Evolutionary conservation across 2,888 invertebrate species (phyloP), one percentile per base, ranked within the genome.

Genomic region (Hyles lineata): DNA sequence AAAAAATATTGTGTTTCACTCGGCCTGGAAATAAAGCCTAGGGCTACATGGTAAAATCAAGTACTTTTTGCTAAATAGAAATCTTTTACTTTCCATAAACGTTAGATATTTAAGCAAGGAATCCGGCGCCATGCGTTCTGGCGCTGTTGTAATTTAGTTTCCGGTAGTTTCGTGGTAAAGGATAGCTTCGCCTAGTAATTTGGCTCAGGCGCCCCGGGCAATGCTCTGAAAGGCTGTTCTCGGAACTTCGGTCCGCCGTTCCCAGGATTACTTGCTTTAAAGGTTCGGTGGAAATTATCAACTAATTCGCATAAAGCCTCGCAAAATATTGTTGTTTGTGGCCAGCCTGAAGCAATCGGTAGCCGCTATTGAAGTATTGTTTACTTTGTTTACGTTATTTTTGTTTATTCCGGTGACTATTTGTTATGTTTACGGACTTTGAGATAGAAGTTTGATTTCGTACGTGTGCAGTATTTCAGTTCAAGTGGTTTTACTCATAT

Each of bases 101-200:
- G 43, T 43, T n/a, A n/a, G 5, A 55, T 55, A 55, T n/a, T n/a
- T n/a, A n/a, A 55, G n/a, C 55, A n/a, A n/a, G 55, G 55, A 55
- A 55, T 55, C 55, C 19, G 7, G n/a, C 55, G 55, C 55, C 55
- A n/a, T 55, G 55, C n/a, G 55, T 55, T 55, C n/a, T n/a, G 19
- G 55, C 50, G 50, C 55, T 55, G 72, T 70, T 76, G 77, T 82
- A 78, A 80, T 80, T 78, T 77, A 79, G 79, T 83, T 81, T 79
- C 75, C 80, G 78, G 79, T 78, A 80, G 78, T 81, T 79, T 75
- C 74, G 74, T 71, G 72, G 76, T 79, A 76, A 78, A 81, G 81
- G 82, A 80, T 80, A 78, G 78, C 79, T 77, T 73, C 74, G 74
- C 74, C 76, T 73, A 76, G 80, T 77, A 79, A 82, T 80, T 82